Conservation (phyloP, 2,888 invertebrate genomes). For the Xanthorhoe spadicearia region DNA sequence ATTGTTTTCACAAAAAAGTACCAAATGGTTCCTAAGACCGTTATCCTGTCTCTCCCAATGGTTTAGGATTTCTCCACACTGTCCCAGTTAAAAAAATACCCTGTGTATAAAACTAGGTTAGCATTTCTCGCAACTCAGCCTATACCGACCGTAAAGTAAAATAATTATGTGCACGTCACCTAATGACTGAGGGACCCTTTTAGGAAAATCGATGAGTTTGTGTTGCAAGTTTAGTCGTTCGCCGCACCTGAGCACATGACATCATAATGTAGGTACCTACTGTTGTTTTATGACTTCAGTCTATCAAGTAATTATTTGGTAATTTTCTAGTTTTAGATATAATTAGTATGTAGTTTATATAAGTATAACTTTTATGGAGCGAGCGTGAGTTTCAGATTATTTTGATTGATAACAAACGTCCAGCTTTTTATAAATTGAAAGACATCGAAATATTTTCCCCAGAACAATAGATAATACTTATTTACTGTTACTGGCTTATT, state of each 20-base stretch:
- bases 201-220: constrained; percentile 57
- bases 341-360: no score
- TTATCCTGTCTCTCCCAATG: no score
- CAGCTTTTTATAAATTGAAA: not conserved
- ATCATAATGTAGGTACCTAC: constrained; percentile 40
- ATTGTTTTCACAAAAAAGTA: no score
- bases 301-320: constrained; percentile 4
- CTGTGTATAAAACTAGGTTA: not conserved
- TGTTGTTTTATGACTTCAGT: constrained; percentile 34
- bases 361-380: not conserved
- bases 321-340: not conserved
- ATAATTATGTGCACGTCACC: constrained; percentile 66
- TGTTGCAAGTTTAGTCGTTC: constrained; percentile 39
- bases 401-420: not conserved
- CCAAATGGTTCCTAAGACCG: no score
- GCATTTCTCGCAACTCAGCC: not conserved
- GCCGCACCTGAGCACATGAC: constrained; percentile 51
- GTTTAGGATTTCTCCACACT: no score
- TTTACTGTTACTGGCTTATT: no score
- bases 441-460: no score
- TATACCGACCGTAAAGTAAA: constrained; percentile 34
- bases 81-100: no score
- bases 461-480: no score
- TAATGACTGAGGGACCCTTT: constrained; percentile 54
- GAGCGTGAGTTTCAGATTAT: not conserved